Evolutionary conservation across 2,113 vertebrate species (phyloP), one percentile per base, ranked within the genome.

Genomic region (Cavia aperea): DNA sequence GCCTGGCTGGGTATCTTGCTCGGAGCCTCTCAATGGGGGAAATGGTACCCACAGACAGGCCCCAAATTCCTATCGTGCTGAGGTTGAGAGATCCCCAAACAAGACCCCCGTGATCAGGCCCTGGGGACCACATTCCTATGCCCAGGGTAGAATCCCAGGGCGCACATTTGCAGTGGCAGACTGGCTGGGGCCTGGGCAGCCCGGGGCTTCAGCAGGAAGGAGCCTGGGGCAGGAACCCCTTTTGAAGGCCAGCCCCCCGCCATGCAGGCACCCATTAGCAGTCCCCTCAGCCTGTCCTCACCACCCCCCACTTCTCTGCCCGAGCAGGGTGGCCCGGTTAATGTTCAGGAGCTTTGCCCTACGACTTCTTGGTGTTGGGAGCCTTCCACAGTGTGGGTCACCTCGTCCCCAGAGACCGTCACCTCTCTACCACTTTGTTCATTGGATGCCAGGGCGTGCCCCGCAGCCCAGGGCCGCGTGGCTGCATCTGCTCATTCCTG

Each of bases 1-100:
- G 79, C 93, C 66, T 60, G 79, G 56, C 93, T 91, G 43, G 82
- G 81, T 77, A 81, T 39, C n/a, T 26, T 12, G 93, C 95, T 96
- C 88, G 89, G 4, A 24, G 63, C 51, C 81, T 79, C 43, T 6
- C 3, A 5, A 36, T 39, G 56, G 4, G 19, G 39, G 46, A 11
- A 33, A 6, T 26, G 46, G 54, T 15, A 26, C 87, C 51, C 26
- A 0, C 0, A 5, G 36, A 0, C 16, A 7, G 19, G 73, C 26
- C 54, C 63, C 19, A 54, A 7, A 18, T 8, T 31, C 9, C 39
- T 0, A 1, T 13, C 16, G 2, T 24, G 54, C 0, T 8, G 23
- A 23, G n/a, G 62, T 2, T 14, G 39, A 78, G 43, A 58, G 16
- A 36, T 12, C 7, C 33, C 63, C 6, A n/a, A 8, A 36, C 7